Conservation (phyloP, 2,113 vertebrate species). For the Notarius quadriscutis region DNA sequence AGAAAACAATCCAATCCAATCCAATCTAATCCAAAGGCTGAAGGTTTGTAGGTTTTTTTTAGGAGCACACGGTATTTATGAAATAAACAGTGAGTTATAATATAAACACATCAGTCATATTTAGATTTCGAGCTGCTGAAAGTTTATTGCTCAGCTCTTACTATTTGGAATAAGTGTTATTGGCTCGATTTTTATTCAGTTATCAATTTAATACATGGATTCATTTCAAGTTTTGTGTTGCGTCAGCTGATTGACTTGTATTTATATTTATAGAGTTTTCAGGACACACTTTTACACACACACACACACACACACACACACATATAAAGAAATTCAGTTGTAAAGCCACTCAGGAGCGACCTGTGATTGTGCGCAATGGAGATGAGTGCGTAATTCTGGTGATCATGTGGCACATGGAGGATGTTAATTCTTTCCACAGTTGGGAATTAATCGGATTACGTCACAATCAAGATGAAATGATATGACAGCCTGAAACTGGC, state of each 20-base stretch:
- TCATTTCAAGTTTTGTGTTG: too few species aligned
- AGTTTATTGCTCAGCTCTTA: background rate
- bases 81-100: background rate
- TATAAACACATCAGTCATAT: background rate
- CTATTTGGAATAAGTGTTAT: background rate
- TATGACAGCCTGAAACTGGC: background rate
- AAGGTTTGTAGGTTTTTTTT: background rate
- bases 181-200: background rate
- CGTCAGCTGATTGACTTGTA: background rate
- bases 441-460: background rate
- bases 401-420: background rate
- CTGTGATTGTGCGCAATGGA: background rate
- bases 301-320: background rate
- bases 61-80: background rate
- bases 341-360: background rate
- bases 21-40: too few species aligned
- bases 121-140: too few species aligned
- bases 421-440: background rate
- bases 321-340: too few species aligned
- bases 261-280: background rate
- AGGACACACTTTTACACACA: background rate
- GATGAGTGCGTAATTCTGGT: conserved; percentile 8
- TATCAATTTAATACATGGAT: background rate
- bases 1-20: background rate
- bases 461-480: background rate